A percentile compares a stretch with the other conserved stretches of the same genome.
These are phyloP conservation scores for Mactromeris polynyma DNA, from an alignment of 2,888 invertebrate genomes.

Conservation along the genomic window DNA sequence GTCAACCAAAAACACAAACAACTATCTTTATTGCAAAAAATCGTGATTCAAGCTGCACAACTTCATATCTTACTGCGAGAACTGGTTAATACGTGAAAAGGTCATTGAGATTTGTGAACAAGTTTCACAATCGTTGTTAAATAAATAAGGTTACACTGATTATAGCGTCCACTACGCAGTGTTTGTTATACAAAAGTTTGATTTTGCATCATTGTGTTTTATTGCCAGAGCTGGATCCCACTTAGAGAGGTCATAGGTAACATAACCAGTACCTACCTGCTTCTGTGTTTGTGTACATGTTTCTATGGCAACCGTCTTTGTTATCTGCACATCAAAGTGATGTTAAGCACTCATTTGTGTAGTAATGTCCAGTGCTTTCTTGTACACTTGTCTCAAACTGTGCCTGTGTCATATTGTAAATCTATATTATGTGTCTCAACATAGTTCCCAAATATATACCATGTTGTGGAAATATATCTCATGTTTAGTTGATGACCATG, in stretches of 20 bases:
- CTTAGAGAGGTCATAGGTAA: slow-evolving; percentile 1
- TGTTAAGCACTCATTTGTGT: not conserved
- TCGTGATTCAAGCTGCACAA: no score
- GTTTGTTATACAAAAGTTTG: not conserved
- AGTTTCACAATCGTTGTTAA: no score
- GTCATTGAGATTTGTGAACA: no score
- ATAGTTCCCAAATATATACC: not conserved
- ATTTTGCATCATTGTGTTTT: not conserved
- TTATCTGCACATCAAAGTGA: not conserved
- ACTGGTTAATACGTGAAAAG: no score
- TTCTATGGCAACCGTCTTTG: not conserved
- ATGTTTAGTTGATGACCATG: no score
- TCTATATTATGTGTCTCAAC: not conserved
- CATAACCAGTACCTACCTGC: not conserved
- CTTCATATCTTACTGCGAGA: no score
- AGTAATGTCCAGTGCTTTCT: not conserved
- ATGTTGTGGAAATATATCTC: not conserved
- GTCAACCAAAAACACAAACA: no score
- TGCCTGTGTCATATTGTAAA: not conserved
- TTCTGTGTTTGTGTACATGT: not conserved
- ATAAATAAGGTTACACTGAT: no score
- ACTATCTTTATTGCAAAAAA: no score
- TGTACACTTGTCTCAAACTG: not conserved
- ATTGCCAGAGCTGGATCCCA: not conserved
- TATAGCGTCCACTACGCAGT: no score